Base-by-base conservation (phyloP, 2,797 vertebrate species). In the Apogon hyalosoma region DNA sequence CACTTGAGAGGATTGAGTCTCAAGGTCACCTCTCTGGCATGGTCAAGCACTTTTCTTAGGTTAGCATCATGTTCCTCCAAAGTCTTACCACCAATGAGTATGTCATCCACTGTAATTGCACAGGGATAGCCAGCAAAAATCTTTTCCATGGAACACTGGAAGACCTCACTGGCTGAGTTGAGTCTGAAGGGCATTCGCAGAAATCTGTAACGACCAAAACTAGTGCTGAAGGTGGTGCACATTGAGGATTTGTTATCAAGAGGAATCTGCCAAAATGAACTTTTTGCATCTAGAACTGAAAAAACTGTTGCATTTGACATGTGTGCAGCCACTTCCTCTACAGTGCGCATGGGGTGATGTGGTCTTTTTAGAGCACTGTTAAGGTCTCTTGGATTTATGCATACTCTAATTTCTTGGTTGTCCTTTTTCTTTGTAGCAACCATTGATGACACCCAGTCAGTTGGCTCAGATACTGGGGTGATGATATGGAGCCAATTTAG, bases 371-470 rank as follows among this genome's bases (percentile, higher is more conserved):
- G 7, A 0, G 73, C 67, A 9, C 14, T 53, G 48, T 83, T 82
- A 3, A 82, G 57, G 8, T 82, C 73, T 53, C 21, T 74, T 3
- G 59, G 81, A n/a, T 79, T 36, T 7, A 80, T 78, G 14, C 76
- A 82, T 0, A 82, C 14, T 6, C 67, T 46, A 3, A 85, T 61
- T 12, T 82, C 54, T 1, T 73, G 7, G 4, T 10, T 69, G 24
- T 73, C 57, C 21, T 82, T 85, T 45, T 82, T 80, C 13, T 83
- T 58, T 10, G 60, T 60, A 2, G 46, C 59, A 1, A 81, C 59
- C 68, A 79, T 79, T 2, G 59, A 72, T 1, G 53, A 84, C 1
- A 81, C 78, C 72, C 64, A 79, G 7, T 84, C 71, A 5, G 74
- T 83, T 9, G 60, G 77, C n/a, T 80, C 74, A 0, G 39, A 52